Base-by-base conservation (phyloP, 1,140 invertebrate genomes). In the Drosophila tani region DNA sequence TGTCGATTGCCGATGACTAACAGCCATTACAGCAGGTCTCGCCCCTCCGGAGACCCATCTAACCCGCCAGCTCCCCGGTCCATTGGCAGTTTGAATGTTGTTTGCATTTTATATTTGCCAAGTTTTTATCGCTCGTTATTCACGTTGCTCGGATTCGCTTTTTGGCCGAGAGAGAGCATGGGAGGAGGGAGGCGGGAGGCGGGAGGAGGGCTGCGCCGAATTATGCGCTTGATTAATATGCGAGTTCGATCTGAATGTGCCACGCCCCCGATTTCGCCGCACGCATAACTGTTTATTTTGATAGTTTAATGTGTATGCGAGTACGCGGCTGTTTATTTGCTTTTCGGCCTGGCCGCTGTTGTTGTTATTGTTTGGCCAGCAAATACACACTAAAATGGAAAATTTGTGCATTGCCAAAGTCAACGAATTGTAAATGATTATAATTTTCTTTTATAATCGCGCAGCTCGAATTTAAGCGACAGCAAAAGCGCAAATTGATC, bases 31-130 rank as follows among this genome's bases (percentile, higher is more conserved):
- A 71, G 62, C 56, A 60, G 38, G 12, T 29, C 49, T 49, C 21
- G 19, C 51, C 11, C 35, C 17, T 3, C 14, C n/a, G 45, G 27
- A 27, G 19, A 17, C n/a, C 38, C 35, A 35, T 27, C 14, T 43
- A 49, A 12, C 7, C 9, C 27, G 17, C 35, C 11, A 15, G 2
- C 11, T 7, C 4, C 17, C 24, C 43, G 0, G 24, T 27, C 41
- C 11, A 32, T 17, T 67, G 46, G 46, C 67, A 58, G 62, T 75
- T 47, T 56, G 58, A 88, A 74, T 78, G 82, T 81, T 90, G 85
- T 87, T 87, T 90, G 81, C 81, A 81, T 90, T 87, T 90, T 88
- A 90, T 87, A 87, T 87, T 87, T 87, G 80, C 84, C 84, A 88
- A 87, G 80, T 87, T 87, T 88, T 87, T 87, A 87, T 87, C 83